Evolutionary conservation across 2,797 vertebrate genomes (phyloP).

Genomic region (Pseudomugil tenellus): DNA sequence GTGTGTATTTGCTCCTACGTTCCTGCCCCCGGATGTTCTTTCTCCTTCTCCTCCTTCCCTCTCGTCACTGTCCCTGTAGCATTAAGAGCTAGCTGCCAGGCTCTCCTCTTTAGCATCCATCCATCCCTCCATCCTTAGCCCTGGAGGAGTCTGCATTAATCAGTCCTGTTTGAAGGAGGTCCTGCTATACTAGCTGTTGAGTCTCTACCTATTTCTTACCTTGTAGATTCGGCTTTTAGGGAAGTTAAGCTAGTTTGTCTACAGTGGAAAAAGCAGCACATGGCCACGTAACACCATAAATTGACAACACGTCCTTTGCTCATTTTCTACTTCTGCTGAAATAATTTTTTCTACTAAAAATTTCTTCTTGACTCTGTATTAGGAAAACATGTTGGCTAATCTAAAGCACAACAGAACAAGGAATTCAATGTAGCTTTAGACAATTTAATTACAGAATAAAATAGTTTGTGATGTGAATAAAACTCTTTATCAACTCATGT

Average conservation of each 20-base stretch:
- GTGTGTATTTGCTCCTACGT: constrained; percentile 64
- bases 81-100: constrained; percentile 77
- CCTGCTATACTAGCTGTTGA: constrained; percentile 59
- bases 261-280: constrained; percentile 32
- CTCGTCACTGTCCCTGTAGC: constrained; percentile 74
- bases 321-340: constrained; percentile 36
- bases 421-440: neutral
- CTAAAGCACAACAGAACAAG: neutral
- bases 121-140: constrained; percentile 74
- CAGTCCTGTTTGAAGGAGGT: constrained; percentile 63
- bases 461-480: neutral
- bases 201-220: constrained; percentile 67
- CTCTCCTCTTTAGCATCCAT: constrained; percentile 77
- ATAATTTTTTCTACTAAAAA: neutral
- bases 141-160: constrained; percentile 78
- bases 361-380: neutral
- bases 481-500: constrained; percentile 6
- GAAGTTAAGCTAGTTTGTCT: neutral
- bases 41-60: constrained; percentile 62
- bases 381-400: neutral
- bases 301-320: constrained; percentile 60
- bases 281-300: constrained; percentile 59
- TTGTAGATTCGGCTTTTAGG: constrained; percentile 65
- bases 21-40: constrained; percentile 78
- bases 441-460: neutral